A percentile compares a stretch with the other conserved stretches of the same genome.
These are phyloP conservation scores for Percopsis transmontana DNA, from an alignment of 2,113 vertebrate genomes.

Conservation along the genomic window DNA sequence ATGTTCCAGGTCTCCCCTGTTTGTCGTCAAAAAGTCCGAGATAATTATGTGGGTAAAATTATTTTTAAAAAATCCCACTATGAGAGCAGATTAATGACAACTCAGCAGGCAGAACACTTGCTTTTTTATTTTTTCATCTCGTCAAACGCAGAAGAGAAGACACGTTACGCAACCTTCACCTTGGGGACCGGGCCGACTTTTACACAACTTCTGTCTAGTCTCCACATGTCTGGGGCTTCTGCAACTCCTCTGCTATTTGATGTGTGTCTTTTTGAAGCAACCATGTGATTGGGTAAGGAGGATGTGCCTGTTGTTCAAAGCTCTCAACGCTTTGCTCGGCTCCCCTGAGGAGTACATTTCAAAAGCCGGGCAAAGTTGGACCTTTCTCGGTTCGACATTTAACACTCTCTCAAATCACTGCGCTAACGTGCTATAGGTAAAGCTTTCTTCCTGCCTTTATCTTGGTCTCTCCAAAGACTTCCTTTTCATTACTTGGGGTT, in stretches of 20 bases:
- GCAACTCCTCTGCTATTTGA: constrained; percentile 63
- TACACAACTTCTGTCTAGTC: constrained; percentile 64
- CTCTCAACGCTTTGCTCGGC: constrained; percentile 41
- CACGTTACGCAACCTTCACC: constrained; percentile 68
- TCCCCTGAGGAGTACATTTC: constrained; percentile 56
- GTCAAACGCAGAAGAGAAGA: constrained; percentile 66
- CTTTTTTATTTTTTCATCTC: constrained; percentile 66
- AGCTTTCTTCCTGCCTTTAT: constrained; percentile 39
- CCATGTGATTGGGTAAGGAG: constrained; percentile 42
- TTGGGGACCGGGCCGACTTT: constrained; percentile 72
- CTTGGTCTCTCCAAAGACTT: constrained; percentile 37
- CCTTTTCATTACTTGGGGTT: constrained; percentile 31
- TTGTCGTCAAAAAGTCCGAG: constrained; percentile 54
- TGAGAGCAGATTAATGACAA: constrained; percentile 71
- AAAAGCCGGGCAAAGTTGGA: constrained; percentile 61
- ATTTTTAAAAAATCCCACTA: constrained; percentile 47
- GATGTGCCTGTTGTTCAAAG: constrained; percentile 66
- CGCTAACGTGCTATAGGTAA: constrained; percentile 38
- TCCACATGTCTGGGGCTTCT: constrained; percentile 56
- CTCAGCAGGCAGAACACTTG: constrained; percentile 64
- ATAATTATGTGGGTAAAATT: constrained; percentile 58
- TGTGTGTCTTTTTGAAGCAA: constrained; percentile 57
- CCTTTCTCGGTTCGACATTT: constrained; percentile 63
- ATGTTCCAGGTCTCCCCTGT: constrained; percentile 55
- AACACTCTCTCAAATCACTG: constrained; percentile 55